Conservation (phyloP, 2,888 invertebrate species). For the Amorpha juglandis region DNA sequence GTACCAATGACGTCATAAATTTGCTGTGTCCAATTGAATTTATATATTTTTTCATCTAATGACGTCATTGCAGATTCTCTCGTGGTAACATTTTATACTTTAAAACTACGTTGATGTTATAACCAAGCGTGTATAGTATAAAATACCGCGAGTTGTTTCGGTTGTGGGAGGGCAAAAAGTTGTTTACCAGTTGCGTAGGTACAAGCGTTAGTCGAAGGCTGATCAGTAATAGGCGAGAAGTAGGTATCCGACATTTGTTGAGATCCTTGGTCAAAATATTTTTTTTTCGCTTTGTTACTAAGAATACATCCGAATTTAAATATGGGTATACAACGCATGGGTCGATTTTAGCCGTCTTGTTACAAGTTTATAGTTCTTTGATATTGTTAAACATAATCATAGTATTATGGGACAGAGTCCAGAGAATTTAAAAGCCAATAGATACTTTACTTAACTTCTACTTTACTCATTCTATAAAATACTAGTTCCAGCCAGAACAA, state of each 20-base stretch:
- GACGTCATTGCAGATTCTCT: background rate
- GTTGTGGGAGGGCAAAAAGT: slow-evolving; percentile 49
- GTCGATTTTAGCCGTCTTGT: background rate
- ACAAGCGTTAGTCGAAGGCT: slow-evolving; percentile 30
- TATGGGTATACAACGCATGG: background rate
- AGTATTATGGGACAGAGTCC: too few species aligned
- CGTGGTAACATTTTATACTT: slow-evolving; percentile 2
- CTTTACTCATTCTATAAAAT: too few species aligned
- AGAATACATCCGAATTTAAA: background rate
- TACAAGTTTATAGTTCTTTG: background rate
- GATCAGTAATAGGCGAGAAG: slow-evolving; percentile 18
- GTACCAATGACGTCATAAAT: slow-evolving; percentile 6
- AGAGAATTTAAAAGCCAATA: too few species aligned
- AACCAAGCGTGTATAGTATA: slow-evolving; percentile 15
- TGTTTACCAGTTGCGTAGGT: slow-evolving; percentile 49
- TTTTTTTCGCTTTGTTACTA: background rate
- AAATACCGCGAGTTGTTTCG: slow-evolving; percentile 13
- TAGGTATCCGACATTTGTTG: background rate
- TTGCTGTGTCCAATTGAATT: slow-evolving; percentile 12
- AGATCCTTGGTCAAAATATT: background rate
- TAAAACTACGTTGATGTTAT: slow-evolving; percentile 15
- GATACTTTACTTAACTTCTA: too few species aligned
- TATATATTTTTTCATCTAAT: slow-evolving; percentile 8
- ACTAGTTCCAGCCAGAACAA: too few species aligned
- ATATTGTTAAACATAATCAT: too few species aligned